phyloP scores from a whole-genome alignment of 2,113 vertebrate species.

The Quiscalus mexicanus region DNA sequence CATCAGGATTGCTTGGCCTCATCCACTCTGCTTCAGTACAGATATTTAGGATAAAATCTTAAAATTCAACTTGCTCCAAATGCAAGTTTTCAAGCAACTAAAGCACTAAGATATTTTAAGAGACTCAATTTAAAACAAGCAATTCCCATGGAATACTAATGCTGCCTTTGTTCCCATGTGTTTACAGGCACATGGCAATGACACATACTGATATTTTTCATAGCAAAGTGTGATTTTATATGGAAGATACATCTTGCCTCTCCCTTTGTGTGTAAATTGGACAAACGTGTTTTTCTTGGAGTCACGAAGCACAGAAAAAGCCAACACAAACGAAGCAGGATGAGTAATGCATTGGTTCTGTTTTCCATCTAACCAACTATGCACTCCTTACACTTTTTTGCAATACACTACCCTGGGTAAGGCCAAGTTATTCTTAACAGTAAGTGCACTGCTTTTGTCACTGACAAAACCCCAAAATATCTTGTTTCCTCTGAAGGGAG shows the following conservation, averaged over 20 bases:
- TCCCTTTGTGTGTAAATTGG: slow-evolving; percentile 65
- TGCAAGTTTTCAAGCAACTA: neutral
- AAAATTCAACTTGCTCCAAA: neutral
- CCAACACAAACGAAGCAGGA: slow-evolving; percentile 76
- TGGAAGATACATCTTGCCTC: slow-evolving; percentile 69
- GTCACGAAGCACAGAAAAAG: slow-evolving; percentile 45
- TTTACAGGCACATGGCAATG: neutral
- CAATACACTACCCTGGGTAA: slow-evolving; percentile 44
- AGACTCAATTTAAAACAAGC: neutral
- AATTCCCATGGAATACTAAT: neutral
- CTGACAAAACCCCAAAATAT: slow-evolving; percentile 41
- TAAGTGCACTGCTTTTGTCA: neutral
- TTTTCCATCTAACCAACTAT: slow-evolving; percentile 68
- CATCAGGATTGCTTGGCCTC: neutral
- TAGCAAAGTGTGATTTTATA: slow-evolving; percentile 47
- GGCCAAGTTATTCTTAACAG: slow-evolving; percentile 13
- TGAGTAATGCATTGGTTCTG: slow-evolving; percentile 71
- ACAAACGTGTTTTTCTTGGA: slow-evolving; percentile 79
- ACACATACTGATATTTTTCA: slow-evolving; percentile 38
- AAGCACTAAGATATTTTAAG: neutral
- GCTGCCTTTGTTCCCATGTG: neutral
- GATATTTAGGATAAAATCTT: neutral
- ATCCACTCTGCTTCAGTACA: neutral
- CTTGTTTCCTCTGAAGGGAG: neutral
- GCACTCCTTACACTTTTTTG: slow-evolving; percentile 40